These are phyloP conservation scores for Odontocolon sp. DNA, from an alignment of 2,888 invertebrate species.

Conservation along the genomic window DNA sequence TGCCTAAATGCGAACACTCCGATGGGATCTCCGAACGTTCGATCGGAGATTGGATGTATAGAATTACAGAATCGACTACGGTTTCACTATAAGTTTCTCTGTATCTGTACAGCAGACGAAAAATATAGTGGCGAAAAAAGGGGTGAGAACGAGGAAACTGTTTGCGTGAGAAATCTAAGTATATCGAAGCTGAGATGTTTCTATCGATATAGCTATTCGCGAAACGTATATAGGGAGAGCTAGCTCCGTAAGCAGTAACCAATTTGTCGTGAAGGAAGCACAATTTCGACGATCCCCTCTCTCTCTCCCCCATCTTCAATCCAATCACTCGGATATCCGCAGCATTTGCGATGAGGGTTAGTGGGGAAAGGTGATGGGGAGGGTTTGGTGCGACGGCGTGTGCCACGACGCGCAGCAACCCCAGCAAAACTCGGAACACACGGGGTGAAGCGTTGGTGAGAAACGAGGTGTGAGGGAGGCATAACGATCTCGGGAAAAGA, in stretches of 20 bases:
- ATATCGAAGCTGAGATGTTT: neutral
- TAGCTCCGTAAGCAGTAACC: constrained; percentile 38
- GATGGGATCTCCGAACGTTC: neutral
- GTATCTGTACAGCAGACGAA: neutral
- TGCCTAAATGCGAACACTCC: constrained; percentile 6
- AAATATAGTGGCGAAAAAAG: neutral
- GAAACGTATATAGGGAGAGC: neutral
- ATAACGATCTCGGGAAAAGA: constrained; percentile 49
- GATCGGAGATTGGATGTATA: neutral
- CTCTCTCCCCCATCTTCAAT: constrained; percentile 22
- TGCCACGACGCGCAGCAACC: constrained; percentile 12
- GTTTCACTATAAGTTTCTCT: too few relatives aligned
- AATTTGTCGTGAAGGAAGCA: constrained; percentile 58
- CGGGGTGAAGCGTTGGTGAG: neutral
- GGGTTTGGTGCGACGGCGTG: neutral
- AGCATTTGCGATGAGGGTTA: constrained; percentile 55
- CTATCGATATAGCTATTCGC: neutral
- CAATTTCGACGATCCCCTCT: constrained; percentile 54
- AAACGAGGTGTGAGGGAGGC: constrained; percentile 34
- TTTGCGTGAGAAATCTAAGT: neutral
- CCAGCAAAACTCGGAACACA: neutral
- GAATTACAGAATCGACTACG: neutral
- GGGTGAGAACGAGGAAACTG: neutral
- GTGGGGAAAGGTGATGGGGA: neutral
- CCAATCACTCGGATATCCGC: constrained; percentile 63